These are phyloP conservation scores for Lophochroa leadbeateri DNA, from an alignment of 2,113 vertebrate species.

Conservation along the genomic window DNA sequence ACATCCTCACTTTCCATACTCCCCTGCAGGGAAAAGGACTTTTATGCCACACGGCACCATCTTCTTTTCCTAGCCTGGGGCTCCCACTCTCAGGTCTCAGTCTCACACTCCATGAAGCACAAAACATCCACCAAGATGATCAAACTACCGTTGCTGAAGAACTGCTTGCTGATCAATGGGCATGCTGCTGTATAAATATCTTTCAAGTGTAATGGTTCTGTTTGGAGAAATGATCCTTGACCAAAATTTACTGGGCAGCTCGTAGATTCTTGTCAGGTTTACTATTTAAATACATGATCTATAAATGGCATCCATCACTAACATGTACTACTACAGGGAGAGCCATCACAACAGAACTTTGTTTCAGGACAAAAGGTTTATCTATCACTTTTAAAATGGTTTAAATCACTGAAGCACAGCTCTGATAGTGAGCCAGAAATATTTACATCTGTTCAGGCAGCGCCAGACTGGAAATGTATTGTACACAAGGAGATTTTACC, in stretches of 20 bases:
- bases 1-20: not conserved
- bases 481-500: not conserved
- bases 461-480: not conserved
- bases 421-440: not conserved
- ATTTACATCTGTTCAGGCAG: not conserved
- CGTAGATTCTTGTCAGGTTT: not conserved
- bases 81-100: not conserved
- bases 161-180: not conserved
- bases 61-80: not conserved
- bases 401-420: slow-evolving; percentile 1
- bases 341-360: not conserved
- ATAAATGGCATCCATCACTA: not conserved
- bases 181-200: not conserved
- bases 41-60: not conserved
- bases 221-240: slow-evolving; percentile 7
- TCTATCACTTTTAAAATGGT: not conserved
- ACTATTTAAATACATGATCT: not conserved
- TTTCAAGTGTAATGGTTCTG: not conserved
- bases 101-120: not conserved
- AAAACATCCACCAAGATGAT: not conserved
- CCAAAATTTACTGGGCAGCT: not conserved
- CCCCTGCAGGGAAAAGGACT: not conserved
- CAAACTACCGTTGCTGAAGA: not conserved
- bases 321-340: not conserved
- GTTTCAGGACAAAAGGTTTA: not conserved